These are phyloP conservation scores for Oreocharis arfaki DNA, from an alignment of 2,113 vertebrate species.

Conservation along the genomic window DNA sequence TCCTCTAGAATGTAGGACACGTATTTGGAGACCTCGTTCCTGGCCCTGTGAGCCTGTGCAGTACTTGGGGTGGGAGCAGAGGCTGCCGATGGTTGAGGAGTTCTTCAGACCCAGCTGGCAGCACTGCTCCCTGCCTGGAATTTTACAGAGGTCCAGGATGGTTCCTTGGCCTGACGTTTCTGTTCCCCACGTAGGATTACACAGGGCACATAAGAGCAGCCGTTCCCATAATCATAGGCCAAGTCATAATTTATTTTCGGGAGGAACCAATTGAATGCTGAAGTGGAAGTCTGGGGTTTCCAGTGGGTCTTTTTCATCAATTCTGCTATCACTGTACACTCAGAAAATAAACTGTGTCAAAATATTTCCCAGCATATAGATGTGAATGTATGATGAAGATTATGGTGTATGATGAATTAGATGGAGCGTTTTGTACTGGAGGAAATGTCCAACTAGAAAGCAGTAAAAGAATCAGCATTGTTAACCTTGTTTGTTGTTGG, in stretches of 20 bases:
- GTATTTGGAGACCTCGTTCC: not conserved
- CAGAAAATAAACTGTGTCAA: not conserved
- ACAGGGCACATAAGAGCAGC: not conserved
- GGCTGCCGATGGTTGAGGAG: not conserved
- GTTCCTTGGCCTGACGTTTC: not conserved
- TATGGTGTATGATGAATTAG: not conserved
- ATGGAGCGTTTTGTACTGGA: not conserved
- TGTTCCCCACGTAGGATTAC: not conserved
- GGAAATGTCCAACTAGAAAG: not conserved
- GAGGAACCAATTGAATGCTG: not conserved
- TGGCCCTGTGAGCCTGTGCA: not conserved
- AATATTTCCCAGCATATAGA: not conserved
- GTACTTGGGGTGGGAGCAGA: not conserved
- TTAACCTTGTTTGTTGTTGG: not conserved
- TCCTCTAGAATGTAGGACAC: not conserved
- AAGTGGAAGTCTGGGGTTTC: not conserved
- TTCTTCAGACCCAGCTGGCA: not conserved
- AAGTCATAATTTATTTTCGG: not conserved
- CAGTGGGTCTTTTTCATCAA: not conserved
- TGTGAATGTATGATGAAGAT: not conserved
- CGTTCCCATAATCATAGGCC: not conserved
- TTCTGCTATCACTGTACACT: not conserved
- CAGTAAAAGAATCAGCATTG: not conserved
- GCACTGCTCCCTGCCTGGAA: not conserved
- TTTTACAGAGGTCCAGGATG: fast-evolving